phyloP scores from a whole-genome alignment of 2,113 vertebrate genomes.

The Neoarius graeffei region DNA sequence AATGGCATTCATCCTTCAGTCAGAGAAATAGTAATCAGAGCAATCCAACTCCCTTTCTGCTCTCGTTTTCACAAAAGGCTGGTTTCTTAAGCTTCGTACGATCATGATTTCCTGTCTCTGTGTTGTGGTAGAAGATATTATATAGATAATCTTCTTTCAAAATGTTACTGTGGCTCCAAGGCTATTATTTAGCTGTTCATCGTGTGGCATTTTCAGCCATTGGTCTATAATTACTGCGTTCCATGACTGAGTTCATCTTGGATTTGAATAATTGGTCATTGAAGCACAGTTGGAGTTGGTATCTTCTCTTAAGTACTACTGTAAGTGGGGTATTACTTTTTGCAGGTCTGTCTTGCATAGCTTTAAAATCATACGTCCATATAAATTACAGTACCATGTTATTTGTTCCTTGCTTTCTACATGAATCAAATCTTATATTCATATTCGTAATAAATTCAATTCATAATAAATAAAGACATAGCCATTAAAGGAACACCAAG shows the following conservation, averaged over 20 bases:
- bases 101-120: slow-evolving; percentile 33
- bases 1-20: slow-evolving; percentile 31
- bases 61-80: slow-evolving; percentile 23
- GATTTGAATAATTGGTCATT: slow-evolving; percentile 70
- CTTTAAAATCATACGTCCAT: neutral
- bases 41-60: slow-evolving; percentile 18
- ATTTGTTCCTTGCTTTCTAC: neutral
- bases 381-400: neutral
- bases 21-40: slow-evolving; percentile 14
- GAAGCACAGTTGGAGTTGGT: slow-evolving; percentile 53
- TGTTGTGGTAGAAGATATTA: slow-evolving; percentile 50
- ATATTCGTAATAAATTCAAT: neutral
- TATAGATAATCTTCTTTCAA: slow-evolving; percentile 59
- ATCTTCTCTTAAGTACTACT: slow-evolving; percentile 34
- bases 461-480: neutral
- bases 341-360: slow-evolving; percentile 11
- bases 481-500: neutral
- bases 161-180: slow-evolving; percentile 67
- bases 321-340: slow-evolving; percentile 8
- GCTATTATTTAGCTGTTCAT: slow-evolving; percentile 68
- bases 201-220: slow-evolving; percentile 66
- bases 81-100: slow-evolving; percentile 9
- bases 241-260: slow-evolving; percentile 63
- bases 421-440: neutral
- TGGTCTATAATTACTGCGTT: slow-evolving; percentile 68